Evolutionary conservation across 1,140 invertebrate species (phyloP), one percentile per base, ranked within the genome.

Genomic region (Hylaeus anthracinus): DNA sequence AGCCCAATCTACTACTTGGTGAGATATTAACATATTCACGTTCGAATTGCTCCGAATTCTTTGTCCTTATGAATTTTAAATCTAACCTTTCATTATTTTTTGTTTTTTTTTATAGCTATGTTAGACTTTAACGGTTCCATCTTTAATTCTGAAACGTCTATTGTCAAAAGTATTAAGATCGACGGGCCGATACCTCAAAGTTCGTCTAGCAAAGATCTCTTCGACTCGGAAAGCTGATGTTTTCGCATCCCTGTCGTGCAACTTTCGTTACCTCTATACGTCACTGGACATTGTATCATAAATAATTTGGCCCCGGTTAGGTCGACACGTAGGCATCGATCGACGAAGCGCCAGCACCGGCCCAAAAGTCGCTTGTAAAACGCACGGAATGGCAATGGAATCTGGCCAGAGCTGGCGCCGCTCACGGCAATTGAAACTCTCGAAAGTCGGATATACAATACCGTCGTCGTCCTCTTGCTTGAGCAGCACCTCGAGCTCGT

Each of bases 381-480:
- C 15, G 37, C 58, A 14, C n/a, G 63, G 39, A 37, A 56, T 10
- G 5, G 53, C 8, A 26, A 55, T 4, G 3, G 26, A 48, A 8
- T 9, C 12, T 43, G 72, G 55, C 4, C 56, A 3, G 26, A 48
- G 41, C 53, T 55, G 4, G 55, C 14, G 14, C 14, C 26, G 5
- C 4, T 5, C 12, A 0, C 0, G 55, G 5, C 37, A 63, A 48
- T 45, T 43, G 14, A 45, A 64, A 15, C 14, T 14, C 58, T 14
- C 6, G n/a, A 60, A 58, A 65, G 10, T 63, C 9, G 5, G 3
- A 5, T 26, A 58, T 65, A 70, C 90, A 90, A 5, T 92, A 96
- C 96, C 95, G 81, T 96, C 95, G 79, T 94, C 94, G 90, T 97
- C 96, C 88, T 96, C 96, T 60, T 94, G 94, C 78, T 96, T 94